Evolutionary conservation across 2,797 vertebrate genomes (phyloP).

Genomic region (Spinibarbus caldwelli): DNA sequence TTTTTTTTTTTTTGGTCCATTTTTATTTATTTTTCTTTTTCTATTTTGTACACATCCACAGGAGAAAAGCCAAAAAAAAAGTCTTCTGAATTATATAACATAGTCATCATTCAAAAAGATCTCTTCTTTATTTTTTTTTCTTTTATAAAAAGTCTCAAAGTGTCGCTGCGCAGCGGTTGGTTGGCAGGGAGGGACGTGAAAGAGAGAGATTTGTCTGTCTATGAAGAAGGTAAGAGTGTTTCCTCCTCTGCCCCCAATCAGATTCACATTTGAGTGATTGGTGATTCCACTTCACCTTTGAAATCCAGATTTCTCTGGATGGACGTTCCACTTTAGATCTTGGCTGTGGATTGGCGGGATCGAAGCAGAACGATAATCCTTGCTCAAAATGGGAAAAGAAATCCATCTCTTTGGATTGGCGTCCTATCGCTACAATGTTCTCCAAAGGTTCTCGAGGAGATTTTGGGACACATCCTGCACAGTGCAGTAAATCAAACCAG

Average conservation of each 20-base stretch:
- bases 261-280: conserved; percentile 35
- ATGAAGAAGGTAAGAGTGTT: conserved; percentile 8
- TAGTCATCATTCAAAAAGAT: conserved; percentile 47
- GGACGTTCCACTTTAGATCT: conserved; percentile 29
- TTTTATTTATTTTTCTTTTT: conserved; percentile 22
- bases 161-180: conserved; percentile 60
- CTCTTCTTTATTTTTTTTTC: conserved; percentile 26
- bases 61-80: conserved; percentile 44
- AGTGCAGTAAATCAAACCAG: not conserved
- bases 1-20: conserved; percentile 41
- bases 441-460: conserved; percentile 13
- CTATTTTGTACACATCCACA: conserved; percentile 50
- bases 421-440: not conserved
- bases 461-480: not conserved
- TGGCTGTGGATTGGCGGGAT: conserved; percentile 29
- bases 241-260: conserved; percentile 31
- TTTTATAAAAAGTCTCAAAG: conserved; percentile 57
- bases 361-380: conserved; percentile 21
- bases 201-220: conserved; percentile 35
- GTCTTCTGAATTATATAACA: conserved; percentile 41
- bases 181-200: conserved; percentile 26
- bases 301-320: conserved; percentile 20
- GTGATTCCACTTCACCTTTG: conserved; percentile 22
- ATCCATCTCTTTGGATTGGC: conserved; percentile 19
- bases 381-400: conserved; percentile 20